Conservation (phyloP, 2,888 invertebrate species). For the Busseola fusca region DNA sequence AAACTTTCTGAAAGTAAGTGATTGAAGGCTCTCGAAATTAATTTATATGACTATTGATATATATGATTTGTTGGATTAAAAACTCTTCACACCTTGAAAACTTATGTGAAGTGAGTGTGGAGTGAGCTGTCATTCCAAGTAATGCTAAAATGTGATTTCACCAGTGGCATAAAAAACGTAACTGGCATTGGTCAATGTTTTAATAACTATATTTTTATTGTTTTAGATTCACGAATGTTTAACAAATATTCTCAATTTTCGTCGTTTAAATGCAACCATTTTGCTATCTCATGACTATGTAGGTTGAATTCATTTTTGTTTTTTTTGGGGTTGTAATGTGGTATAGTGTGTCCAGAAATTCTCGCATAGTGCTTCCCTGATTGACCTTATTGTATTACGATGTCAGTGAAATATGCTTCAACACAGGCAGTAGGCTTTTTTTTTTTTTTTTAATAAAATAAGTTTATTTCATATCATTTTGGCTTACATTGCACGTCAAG, state of each 20-base stretch:
- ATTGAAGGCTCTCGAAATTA: not conserved
- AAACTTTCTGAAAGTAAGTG: not conserved
- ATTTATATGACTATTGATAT: not conserved
- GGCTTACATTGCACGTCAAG: too few species aligned
- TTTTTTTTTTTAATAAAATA: too few species aligned
- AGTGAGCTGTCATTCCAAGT: too few species aligned
- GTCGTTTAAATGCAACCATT: conserved; percentile 24
- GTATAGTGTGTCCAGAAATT: conserved; percentile 29
- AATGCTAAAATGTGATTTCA: not conserved
- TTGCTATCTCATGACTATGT: conserved; percentile 15
- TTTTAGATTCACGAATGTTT: conserved; percentile 43
- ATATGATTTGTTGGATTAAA: not conserved
- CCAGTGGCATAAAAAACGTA: not conserved
- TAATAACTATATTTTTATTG: conserved; percentile 36
- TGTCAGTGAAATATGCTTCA: conserved; percentile 30
- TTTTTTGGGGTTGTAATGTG: conserved; percentile 46
- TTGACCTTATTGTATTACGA: conserved; percentile 33
- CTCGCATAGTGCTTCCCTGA: conserved; percentile 47
- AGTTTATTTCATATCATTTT: too few species aligned
- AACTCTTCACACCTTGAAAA: too few species aligned
- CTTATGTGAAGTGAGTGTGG: too few species aligned
- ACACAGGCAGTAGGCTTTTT: conserved; percentile 28
- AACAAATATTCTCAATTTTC: conserved; percentile 23
- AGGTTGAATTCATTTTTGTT: conserved; percentile 46
- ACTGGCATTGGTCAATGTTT: not conserved